Evolutionary conservation across 2,797 vertebrate species (phyloP).

Genomic region (Gallirallus australis): DNA sequence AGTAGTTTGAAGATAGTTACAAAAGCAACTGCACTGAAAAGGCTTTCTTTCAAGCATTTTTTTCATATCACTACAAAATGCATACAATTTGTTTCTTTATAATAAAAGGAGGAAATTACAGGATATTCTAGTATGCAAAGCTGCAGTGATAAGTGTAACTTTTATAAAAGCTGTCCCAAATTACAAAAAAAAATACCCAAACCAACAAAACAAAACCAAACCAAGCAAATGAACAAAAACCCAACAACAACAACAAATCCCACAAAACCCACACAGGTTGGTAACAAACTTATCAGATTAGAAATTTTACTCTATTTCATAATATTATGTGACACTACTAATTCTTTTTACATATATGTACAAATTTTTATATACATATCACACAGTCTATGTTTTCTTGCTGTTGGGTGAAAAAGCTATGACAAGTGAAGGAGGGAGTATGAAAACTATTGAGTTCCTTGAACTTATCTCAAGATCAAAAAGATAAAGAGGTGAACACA

Average conservation of each 20-base stretch:
- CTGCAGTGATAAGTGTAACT: conserved; percentile 23
- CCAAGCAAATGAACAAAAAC: too few species aligned
- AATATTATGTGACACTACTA: background rate
- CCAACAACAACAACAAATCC: too few species aligned
- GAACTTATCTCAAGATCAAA: background rate
- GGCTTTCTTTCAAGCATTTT: conserved; percentile 44
- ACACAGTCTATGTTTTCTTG: background rate
- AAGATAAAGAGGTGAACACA: background rate
- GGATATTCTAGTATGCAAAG: conserved; percentile 28
- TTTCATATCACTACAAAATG: conserved; percentile 23
- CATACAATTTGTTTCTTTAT: conserved; percentile 35
- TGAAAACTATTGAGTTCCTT: background rate
- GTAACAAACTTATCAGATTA: background rate
- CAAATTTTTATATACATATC: background rate
- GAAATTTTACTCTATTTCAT: background rate
- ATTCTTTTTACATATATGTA: background rate
- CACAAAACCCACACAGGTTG: background rate
- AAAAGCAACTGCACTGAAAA: conserved; percentile 48
- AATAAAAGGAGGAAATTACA: conserved; percentile 40
- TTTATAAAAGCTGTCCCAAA: background rate
- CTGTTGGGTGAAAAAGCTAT: background rate
- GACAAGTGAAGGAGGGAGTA: background rate
- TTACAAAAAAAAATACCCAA: background rate
- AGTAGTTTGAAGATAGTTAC: conserved; percentile 45
- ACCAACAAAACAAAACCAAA: too few species aligned